These are phyloP conservation scores for Hydrolagus colliei DNA, from an alignment of 2,797 vertebrate genomes.

Conservation along the genomic window DNA sequence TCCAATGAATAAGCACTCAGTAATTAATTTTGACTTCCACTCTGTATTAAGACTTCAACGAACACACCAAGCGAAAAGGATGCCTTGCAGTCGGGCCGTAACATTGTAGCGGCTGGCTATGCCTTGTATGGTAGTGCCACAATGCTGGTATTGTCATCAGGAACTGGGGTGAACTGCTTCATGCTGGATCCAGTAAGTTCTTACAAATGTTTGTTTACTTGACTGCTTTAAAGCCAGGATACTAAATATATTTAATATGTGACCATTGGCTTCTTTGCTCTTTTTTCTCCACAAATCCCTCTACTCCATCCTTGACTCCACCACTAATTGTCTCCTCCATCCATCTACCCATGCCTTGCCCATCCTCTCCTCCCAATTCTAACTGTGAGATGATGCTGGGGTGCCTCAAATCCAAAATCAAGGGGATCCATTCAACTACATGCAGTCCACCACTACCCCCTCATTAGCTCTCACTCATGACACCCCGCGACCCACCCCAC, in stretches of 20 bases:
- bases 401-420: too few species aligned
- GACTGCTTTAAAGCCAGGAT: neutral
- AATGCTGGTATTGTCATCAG: constrained; percentile 84
- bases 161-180: constrained; percentile 87
- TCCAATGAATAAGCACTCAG: neutral
- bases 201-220: neutral
- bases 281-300: too few species aligned
- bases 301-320: too few species aligned
- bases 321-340: neutral
- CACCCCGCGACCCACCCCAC: too few species aligned
- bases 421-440: too few species aligned
- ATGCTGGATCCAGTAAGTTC: constrained; percentile 88
- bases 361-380: neutral
- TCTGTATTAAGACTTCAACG: constrained; percentile 55
- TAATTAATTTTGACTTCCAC: neutral
- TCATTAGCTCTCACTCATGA: too few species aligned
- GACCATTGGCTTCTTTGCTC: neutral
- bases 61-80: constrained; percentile 74
- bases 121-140: constrained; percentile 93
- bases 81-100: constrained; percentile 78
- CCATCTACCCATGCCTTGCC: neutral
- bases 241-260: neutral
- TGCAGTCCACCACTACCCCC: too few species aligned
- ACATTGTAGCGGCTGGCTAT: constrained; percentile 87
- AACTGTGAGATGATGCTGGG: too few species aligned